Evolutionary conservation across 2,888 invertebrate genomes (phyloP).

Genomic region (Ectemnius continuus): DNA sequence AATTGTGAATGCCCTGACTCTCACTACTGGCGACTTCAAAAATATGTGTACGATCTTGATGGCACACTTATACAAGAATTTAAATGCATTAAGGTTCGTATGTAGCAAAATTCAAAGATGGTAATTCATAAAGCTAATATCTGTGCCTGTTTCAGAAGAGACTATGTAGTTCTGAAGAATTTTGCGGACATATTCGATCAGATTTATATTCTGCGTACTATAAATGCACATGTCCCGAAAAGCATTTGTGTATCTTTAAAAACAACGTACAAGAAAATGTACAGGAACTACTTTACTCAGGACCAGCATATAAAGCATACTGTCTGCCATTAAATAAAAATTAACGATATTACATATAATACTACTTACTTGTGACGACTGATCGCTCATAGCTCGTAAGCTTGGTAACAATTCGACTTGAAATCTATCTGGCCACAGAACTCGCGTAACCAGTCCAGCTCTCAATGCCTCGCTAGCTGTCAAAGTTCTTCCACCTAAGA

Average conservation of each 20-base stretch:
- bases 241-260: slow-evolving; percentile 82
- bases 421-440: slow-evolving; percentile 88
- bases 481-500: slow-evolving; percentile 85
- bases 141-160: slow-evolving; percentile 72
- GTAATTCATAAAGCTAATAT: not conserved
- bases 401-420: slow-evolving; percentile 86
- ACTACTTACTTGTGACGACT: slow-evolving; percentile 85
- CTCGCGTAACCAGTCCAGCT: slow-evolving; percentile 89
- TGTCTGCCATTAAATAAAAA: slow-evolving; percentile 73
- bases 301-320: slow-evolving; percentile 80
- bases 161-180: slow-evolving; percentile 80
- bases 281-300: slow-evolving; percentile 81
- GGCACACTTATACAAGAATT: slow-evolving; percentile 74
- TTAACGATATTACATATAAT: not conserved
- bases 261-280: slow-evolving; percentile 76
- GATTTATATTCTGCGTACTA: slow-evolving; percentile 82
- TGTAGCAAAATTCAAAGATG: not conserved
- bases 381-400: slow-evolving; percentile 84
- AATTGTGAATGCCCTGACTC: slow-evolving; percentile 80
- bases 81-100: slow-evolving; percentile 76
- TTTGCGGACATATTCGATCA: slow-evolving; percentile 82
- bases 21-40: slow-evolving; percentile 79
- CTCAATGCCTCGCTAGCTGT: slow-evolving; percentile 89
- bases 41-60: slow-evolving; percentile 68
- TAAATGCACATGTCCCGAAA: slow-evolving; percentile 82